These are phyloP conservation scores for Chlorodrepanis virens DNA, from an alignment of 2,113 vertebrate genomes.

Conservation along the genomic window DNA sequence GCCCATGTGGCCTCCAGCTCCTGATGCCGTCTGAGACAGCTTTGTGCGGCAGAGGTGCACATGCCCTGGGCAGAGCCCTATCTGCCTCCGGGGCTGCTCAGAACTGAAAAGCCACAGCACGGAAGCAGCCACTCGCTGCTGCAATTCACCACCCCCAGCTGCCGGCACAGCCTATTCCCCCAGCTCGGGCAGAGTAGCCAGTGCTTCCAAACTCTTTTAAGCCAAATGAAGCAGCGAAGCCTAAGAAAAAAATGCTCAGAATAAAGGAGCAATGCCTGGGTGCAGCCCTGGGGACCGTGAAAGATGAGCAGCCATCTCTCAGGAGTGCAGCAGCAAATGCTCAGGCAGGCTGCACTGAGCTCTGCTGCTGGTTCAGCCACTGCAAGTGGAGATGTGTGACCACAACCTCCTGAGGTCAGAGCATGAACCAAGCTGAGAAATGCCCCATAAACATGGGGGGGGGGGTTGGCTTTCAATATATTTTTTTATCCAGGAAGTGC, in stretches of 20 bases:
- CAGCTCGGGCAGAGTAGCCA: neutral
- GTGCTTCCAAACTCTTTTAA: neutral
- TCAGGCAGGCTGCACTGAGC: neutral
- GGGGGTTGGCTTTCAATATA: neutral
- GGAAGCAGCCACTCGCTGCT: neutral
- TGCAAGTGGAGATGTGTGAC: neutral
- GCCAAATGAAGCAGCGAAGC: neutral
- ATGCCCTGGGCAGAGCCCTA: neutral
- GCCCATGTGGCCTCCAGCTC: neutral
- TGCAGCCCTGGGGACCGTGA: neutral
- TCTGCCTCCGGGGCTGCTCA: neutral
- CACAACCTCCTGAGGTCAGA: slow-evolving; percentile 1
- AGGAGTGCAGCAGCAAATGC: neutral
- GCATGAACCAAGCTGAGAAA: neutral
- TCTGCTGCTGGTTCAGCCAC: neutral
- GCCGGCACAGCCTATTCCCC: neutral
- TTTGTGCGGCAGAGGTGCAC: neutral
- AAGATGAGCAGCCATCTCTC: neutral
- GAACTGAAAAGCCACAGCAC: neutral
- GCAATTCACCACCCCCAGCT: neutral
- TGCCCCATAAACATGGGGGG: neutral
- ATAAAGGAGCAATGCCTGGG: neutral
- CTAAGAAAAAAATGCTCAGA: neutral
- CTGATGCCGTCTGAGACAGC: too few relatives aligned
- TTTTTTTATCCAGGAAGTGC: neutral